Evolutionary conservation across 2,113 vertebrate genomes (phyloP).

Genomic region (Thomomys bottae): DNA sequence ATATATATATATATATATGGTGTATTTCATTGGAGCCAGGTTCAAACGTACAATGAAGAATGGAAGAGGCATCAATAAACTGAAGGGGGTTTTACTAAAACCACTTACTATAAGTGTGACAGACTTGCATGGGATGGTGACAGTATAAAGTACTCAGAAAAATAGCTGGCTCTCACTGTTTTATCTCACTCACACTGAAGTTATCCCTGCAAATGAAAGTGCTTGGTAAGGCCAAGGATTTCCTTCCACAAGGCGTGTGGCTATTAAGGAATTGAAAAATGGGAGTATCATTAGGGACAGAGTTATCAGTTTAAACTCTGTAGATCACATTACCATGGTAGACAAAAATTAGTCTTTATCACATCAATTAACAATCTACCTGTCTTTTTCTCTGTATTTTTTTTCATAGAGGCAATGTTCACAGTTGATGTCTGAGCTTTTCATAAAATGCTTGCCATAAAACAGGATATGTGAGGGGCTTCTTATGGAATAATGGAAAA

Average conservation of each 20-base stretch:
- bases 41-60: constrained; percentile 65
- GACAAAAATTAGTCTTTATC: constrained; percentile 68
- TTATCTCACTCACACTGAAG: constrained; percentile 65
- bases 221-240: constrained; percentile 78
- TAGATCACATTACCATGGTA: constrained; percentile 61
- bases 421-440: constrained; percentile 69
- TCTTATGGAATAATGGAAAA: constrained; percentile 80
- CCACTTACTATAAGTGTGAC: constrained; percentile 75
- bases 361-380: constrained; percentile 68
- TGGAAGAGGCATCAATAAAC: constrained; percentile 69
- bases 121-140: constrained; percentile 61
- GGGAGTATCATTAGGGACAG: constrained; percentile 63
- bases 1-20: no score
- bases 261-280: constrained; percentile 78
- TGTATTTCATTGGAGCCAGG: constrained; percentile 42
- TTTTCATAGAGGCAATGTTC: constrained; percentile 54
- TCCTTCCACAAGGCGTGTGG: constrained; percentile 34
- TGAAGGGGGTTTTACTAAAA: constrained; percentile 71
- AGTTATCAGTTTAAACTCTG: constrained; percentile 53
- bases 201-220: constrained; percentile 70
- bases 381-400: constrained; percentile 47
- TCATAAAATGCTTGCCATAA: constrained; percentile 76
- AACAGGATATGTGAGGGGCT: constrained; percentile 72
- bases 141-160: constrained; percentile 72
- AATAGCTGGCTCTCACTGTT: constrained; percentile 68